Conservation (phyloP, 2,888 invertebrate species). For the Synanthedon andrenaeformis region DNA sequence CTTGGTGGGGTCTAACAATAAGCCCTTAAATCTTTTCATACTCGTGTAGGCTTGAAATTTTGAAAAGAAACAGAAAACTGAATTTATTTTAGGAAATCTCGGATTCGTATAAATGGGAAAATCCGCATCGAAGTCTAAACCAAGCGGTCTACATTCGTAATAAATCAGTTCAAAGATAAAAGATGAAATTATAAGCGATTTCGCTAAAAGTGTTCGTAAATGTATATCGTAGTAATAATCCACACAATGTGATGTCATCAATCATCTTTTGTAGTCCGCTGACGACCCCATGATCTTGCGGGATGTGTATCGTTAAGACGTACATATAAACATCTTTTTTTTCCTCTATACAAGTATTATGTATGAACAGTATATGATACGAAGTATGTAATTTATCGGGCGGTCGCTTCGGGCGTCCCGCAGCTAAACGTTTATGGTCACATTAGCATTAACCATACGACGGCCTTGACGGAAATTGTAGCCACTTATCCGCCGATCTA, state of each 20-base stretch:
- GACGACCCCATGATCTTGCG: background rate
- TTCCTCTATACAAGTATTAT: background rate
- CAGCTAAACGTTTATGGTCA: slow-evolving; percentile 11
- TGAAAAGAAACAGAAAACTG: too few relatives aligned
- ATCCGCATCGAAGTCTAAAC: too few relatives aligned
- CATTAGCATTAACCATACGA: slow-evolving; percentile 11
- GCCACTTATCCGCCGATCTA: slow-evolving; percentile 5
- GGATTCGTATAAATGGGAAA: too few relatives aligned
- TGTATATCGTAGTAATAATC: too few relatives aligned
- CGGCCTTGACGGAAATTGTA: slow-evolving; percentile 3
- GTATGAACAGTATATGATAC: background rate
- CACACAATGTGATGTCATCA: slow-evolving; percentile 1
- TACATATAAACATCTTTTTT: slow-evolving; percentile 2
- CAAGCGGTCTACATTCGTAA: too few relatives aligned
- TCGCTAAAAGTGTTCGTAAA: too few relatives aligned
- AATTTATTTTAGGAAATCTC: too few relatives aligned
- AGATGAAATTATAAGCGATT: background rate
- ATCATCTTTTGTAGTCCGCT: slow-evolving; percentile 7
- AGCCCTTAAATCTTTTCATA: too few relatives aligned
- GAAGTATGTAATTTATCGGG: slow-evolving; percentile 6
- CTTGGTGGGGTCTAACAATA: too few relatives aligned
- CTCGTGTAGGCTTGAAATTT: too few relatives aligned
- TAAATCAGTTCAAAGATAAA: too few relatives aligned
- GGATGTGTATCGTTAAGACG: slow-evolving; percentile 2
- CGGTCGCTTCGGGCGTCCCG: slow-evolving; percentile 6